Evolutionary conservation across 2,888 invertebrate species (phyloP).

Genomic region (Cynaeus angustus): DNA sequence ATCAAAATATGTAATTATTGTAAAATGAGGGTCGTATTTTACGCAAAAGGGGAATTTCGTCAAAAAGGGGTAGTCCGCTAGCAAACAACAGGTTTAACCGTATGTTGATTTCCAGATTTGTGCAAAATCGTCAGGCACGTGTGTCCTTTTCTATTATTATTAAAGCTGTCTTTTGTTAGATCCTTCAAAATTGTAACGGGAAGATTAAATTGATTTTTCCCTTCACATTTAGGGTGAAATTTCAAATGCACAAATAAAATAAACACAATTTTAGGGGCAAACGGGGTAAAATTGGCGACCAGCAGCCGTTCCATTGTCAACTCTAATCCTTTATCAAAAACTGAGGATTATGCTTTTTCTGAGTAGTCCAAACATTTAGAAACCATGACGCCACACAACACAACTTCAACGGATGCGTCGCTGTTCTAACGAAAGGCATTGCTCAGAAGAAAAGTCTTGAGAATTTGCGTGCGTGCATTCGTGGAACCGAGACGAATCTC

Average conservation of each 20-base stretch:
- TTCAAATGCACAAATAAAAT: constrained; percentile 64
- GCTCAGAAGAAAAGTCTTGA: not conserved
- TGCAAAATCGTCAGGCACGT: constrained; percentile 60
- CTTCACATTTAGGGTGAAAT: constrained; percentile 58
- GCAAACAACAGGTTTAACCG: constrained; percentile 64
- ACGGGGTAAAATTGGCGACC: constrained; percentile 63
- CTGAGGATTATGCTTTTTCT: constrained; percentile 41
- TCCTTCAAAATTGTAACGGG: constrained; percentile 61
- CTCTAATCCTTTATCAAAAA: constrained; percentile 45
- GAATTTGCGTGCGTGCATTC: not conserved
- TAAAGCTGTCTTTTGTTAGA: constrained; percentile 61
- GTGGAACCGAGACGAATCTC: constrained; percentile 24
- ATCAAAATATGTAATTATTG: constrained; percentile 71
- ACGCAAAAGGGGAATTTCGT: constrained; percentile 70
- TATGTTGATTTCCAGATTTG: constrained; percentile 61
- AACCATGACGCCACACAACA: constrained; percentile 35
- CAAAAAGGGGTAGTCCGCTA: constrained; percentile 69
- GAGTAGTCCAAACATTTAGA: constrained; percentile 51
- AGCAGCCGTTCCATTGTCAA: constrained; percentile 55
- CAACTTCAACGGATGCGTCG: constrained; percentile 27
- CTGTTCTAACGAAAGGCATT: constrained; percentile 18
- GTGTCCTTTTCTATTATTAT: constrained; percentile 53
- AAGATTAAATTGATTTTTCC: constrained; percentile 61
- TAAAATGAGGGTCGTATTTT: constrained; percentile 70
- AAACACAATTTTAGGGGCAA: constrained; percentile 60